Percentiles rank a stretch among this genome's conserved stretches.
Evolutionary conservation across 2,888 invertebrate genomes (phyloP).

Genomic region (Hedya salicella): DNA sequence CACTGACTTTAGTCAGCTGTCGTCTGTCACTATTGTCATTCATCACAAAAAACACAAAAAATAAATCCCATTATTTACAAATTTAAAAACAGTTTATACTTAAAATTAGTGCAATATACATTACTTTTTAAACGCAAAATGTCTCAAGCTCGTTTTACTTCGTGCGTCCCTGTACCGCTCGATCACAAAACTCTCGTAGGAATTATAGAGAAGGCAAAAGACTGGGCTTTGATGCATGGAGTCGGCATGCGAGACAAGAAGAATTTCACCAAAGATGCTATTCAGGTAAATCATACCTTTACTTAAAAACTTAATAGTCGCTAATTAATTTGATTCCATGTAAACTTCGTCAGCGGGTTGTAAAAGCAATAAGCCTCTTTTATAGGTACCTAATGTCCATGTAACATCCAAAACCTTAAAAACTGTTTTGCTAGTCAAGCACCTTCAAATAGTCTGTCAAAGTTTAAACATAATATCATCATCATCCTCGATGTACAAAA

Average conservation of each 20-base stretch:
- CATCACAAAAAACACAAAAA: conserved; percentile 15
- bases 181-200: conserved; percentile 86
- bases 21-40: conserved; percentile 15
- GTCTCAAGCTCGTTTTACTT: conserved; percentile 79
- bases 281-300: conserved; percentile 75
- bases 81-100: not conserved
- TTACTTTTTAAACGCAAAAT: conserved; percentile 53
- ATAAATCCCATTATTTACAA: conserved; percentile 2
- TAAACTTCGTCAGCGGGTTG: not conserved
- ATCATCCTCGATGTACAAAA: too few species aligned
- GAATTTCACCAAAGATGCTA: conserved; percentile 87
- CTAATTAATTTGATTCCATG: not conserved
- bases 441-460: too few species aligned
- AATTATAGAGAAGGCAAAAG: conserved; percentile 90
- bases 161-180: conserved; percentile 88
- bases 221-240: conserved; percentile 94
- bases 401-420: too few species aligned
- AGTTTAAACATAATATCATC: too few species aligned
- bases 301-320: not conserved
- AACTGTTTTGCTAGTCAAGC: too few species aligned
- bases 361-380: too few species aligned
- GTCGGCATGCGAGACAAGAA: conserved; percentile 90
- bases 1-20: conserved; percentile 15
- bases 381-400: too few species aligned
- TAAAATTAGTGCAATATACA: not conserved